Evolutionary conservation across 2,113 vertebrate species (phyloP), one percentile per base, ranked within the genome.

Genomic region (Lynx canadensis): DNA sequence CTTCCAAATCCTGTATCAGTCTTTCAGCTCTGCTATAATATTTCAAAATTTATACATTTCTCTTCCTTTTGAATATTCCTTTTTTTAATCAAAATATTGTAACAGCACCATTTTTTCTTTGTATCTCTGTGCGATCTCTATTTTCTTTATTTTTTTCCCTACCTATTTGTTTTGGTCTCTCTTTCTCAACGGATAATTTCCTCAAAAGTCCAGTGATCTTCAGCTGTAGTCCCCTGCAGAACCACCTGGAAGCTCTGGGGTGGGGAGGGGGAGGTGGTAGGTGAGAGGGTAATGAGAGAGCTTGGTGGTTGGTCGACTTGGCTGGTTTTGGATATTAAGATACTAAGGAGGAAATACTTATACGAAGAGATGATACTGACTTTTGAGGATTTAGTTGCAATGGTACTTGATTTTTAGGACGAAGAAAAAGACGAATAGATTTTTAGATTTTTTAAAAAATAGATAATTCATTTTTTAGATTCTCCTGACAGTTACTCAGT

Each of bases 341-440:
- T 81, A 73, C 36, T 66, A 65, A 87, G 48, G 52, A 94, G 73
- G 38, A 95, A 29, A 25, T 1, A n/a, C 3, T 74, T 78, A 81
- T 93, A 48, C 5, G 50, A 91, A 89, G 84, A 76, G 71, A 60
- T 73, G 57, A 90, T 48, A 63, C 38, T 73, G 23, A 96, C 4
- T 93, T 66, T 89, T 91, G 19, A 6, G n/a, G 48, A 15, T 97
- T 89, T 92, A 50, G 31, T 91, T 89, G 36, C 21, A 84, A 38
- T 41, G 66, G 10, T 85, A 82, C 63, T 92, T 95, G 41, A 73
- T 69, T 93, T 93, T 95, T 95, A 88, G 81, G 27, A 25, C 15
- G 57, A 91, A 76, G 36, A 78, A 76, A 55, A 92, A 89, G 65
- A 91, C 29, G 48, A 66, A 76, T 48, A 86, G n/a, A 85, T 83